These are phyloP conservation scores for Chascanopsetta lugubris DNA, from an alignment of 2,113 vertebrate species.

Conservation along the genomic window DNA sequence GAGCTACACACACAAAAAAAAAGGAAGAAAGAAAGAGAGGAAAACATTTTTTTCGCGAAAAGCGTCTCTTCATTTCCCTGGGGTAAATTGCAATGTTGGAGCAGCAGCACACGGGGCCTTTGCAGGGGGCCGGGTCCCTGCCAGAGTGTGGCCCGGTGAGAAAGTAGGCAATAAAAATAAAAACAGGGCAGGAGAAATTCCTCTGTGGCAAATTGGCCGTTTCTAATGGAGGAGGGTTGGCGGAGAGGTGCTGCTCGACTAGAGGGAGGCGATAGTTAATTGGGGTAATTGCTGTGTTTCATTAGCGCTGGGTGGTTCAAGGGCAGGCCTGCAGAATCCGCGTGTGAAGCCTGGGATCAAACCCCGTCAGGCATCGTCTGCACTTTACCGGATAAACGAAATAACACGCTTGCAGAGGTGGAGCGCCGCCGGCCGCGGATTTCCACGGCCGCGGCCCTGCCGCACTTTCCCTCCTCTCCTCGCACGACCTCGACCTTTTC, in stretches of 20 bases:
- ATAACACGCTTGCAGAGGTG: constrained; percentile 17
- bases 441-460: constrained; percentile 27
- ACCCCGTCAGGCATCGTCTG: constrained; percentile 44
- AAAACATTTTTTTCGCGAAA: constrained; percentile 48
- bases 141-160: constrained; percentile 51
- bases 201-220: constrained; percentile 70
- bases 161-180: constrained; percentile 74
- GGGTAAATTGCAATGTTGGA: constrained; percentile 66
- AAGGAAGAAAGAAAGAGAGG: constrained; percentile 38
- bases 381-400: constrained; percentile 44
- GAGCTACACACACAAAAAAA: constrained; percentile 46
- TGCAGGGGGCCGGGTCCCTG: constrained; percentile 28
- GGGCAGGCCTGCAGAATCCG: constrained; percentile 36
- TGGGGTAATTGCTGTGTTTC: constrained; percentile 68
- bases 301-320: constrained; percentile 68
- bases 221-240: constrained; percentile 68
- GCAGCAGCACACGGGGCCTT: constrained; percentile 19
- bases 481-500: constrained; percentile 34
- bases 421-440: constrained; percentile 31
- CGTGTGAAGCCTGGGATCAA: constrained; percentile 39
- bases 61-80: constrained; percentile 55
- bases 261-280: constrained; percentile 68
- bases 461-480: constrained; percentile 17
- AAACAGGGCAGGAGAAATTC: constrained; percentile 69
- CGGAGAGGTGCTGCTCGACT: constrained; percentile 61